phyloP scores from a whole-genome alignment of 2,797 vertebrate genomes.

The Cirrhinus mrigala region DNA sequence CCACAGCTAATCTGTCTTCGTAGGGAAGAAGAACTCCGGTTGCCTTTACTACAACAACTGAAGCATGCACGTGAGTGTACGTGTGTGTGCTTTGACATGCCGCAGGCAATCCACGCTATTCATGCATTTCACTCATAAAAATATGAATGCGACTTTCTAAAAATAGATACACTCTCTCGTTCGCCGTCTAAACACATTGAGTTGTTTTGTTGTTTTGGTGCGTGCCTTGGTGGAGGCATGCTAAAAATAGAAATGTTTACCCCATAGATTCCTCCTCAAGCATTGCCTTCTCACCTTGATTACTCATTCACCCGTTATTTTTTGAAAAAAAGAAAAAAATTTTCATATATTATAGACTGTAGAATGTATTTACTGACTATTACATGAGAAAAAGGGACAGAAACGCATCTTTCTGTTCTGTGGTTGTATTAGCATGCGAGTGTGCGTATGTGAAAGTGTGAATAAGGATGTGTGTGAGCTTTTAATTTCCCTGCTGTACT shows the following conservation, averaged over 20 bases:
- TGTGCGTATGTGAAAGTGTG: slow-evolving; percentile 3
- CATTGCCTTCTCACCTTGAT: slow-evolving; percentile 11
- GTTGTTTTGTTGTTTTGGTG: slow-evolving; percentile 14
- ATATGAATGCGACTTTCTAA: slow-evolving; percentile 54
- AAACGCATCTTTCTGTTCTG: slow-evolving; percentile 10
- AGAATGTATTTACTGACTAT: slow-evolving; percentile 28
- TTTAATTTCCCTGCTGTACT: slow-evolving; percentile 57
- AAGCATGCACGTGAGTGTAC: slow-evolving; percentile 11
- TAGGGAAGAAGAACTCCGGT: background rate
- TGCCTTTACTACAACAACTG: slow-evolving; percentile 18
- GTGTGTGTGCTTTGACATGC: background rate
- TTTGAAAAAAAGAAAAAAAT: background rate
- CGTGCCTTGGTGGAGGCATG: slow-evolving; percentile 2
- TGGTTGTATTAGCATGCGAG: slow-evolving; percentile 23
- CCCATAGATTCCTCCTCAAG: slow-evolving; percentile 3
- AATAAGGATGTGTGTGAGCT: slow-evolving; percentile 21
- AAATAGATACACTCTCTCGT: slow-evolving; percentile 46
- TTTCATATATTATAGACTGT: slow-evolving; percentile 36
- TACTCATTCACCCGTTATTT: slow-evolving; percentile 25
- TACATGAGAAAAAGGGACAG: slow-evolving; percentile 23
- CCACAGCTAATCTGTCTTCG: slow-evolving; percentile 41
- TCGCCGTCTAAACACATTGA: slow-evolving; percentile 25
- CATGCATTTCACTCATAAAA: slow-evolving; percentile 49
- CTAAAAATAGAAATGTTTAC: slow-evolving; percentile 44
- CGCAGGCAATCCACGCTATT: slow-evolving; percentile 37